Base-by-base conservation (phyloP, 1,140 invertebrate genomes). In the Brachystomella parvula region DNA sequence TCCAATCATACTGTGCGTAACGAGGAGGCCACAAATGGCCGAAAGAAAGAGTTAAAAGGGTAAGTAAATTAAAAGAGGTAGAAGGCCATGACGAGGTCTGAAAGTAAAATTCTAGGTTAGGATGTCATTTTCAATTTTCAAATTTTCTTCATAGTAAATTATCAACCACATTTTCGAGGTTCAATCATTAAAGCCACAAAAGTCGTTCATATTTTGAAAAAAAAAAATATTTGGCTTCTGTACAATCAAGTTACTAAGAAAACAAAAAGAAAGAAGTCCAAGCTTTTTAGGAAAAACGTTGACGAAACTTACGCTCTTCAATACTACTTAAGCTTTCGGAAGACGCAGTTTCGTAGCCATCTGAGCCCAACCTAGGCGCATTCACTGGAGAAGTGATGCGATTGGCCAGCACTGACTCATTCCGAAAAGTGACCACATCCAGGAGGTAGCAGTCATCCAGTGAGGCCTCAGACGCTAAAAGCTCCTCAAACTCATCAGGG, bases 361-460 rank as follows among this genome's bases (percentile, higher is more conserved):
- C 35, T 29, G 44, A 49, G 17, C 47, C 47, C 6, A 32, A 30
- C 21, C 3, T 47, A 15, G 32, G 33, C 24, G 19, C 2, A 9
- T 19, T 6, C 12, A 53, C 31, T 67, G 39, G 58, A 33, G 62
- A 30, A n/a, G 63, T 49, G 28, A 64, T 12, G 19, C 26, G 60
- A 30, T 29, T 63, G 24, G 71, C 71, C n/a, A 72, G 30, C 35
- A 72, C 68, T 3, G 67, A 69, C 32, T 72, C 71, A 61, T 72
- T 72, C 64, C 68, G 44, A 28, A 72, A 57, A 15, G 71, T 72
- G 17, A 72, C 64, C 29, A 72, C 64, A 60, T 72, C 71, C 39
- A 70, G 47, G 3, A 68, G n/a, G 33, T 70, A 72, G 61, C 71
- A 72, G 63, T 64, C 63, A 2, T 70, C 66, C 28, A 71, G 39